Base-by-base conservation (phyloP, 2,113 vertebrate species). In the Eurypyga helias region DNA sequence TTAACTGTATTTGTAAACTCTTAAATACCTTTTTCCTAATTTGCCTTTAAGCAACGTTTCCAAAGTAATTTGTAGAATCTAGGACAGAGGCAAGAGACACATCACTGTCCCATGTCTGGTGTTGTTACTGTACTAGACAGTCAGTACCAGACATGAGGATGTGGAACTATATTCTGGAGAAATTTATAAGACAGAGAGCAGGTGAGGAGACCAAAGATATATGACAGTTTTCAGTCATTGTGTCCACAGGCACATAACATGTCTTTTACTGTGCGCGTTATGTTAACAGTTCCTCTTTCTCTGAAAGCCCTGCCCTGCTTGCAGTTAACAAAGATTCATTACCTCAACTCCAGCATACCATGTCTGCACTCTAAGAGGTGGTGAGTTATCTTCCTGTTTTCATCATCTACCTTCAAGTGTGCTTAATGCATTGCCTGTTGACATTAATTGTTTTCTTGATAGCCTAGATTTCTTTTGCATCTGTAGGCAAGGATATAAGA, bases 321-420 rank as follows among this genome's bases (percentile, higher is more conserved):
- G 70, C 61, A 64, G 48, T 64, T 67, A 85, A 18, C 78, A 18
- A 31, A 87, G 82, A 90, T 96, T 90, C 88, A 91, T 97, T 91
- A 12, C 78, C 70, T 87, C 52, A 58, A 0, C 43, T 81, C 31
- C 19, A 29, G 78, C 62, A 41, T 71, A 38, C 92, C 73, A 16
- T 64, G 92, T 85, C 94, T 91, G 78, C 85, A 11, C 17, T 4
- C 43, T 38, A 52, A 82, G 73, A 78, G 34, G 29, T 67, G 78
- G 38, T 67, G 82, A 83, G 33, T 94, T 91, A 26, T 21, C 66
- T 77, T 94, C 67, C 72, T 66, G 55, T 84, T 89, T 79, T 76
- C 82, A 69, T 67, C 61, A 9, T 87, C 73, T 67, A 0, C 92
- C 48, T 85, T 84, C 85, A 64, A 11, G 72, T 48, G 64, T 61